phyloP scores from a whole-genome alignment of 2,888 invertebrate genomes.

The Drosophila barbarae region DNA sequence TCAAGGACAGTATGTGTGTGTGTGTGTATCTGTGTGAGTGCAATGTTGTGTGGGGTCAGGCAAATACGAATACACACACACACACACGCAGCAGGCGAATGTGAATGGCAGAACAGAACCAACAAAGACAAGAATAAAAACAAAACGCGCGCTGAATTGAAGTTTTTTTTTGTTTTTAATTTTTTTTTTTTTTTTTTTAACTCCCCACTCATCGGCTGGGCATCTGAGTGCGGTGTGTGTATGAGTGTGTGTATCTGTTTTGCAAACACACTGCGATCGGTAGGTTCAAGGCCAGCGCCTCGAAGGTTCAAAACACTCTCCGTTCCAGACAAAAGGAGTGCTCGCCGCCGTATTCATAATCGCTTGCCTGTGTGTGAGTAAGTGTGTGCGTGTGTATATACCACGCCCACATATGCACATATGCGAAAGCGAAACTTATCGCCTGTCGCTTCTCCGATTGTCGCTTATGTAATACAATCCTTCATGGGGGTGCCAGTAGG shows the following conservation, averaged over 20 bases:
- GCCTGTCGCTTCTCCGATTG: conserved; percentile 39
- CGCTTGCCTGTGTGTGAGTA: conserved; percentile 15
- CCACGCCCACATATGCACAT: conserved; percentile 44
- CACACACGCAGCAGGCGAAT: conserved; percentile 21
- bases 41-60: conserved; percentile 70
- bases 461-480: conserved; percentile 65
- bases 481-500: conserved; percentile 45
- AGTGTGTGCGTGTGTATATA: conserved; percentile 15
- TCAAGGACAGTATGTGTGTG: conserved; percentile 51
- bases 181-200: conserved; percentile 42
- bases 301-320: conserved; percentile 65
- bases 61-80: conserved; percentile 43
- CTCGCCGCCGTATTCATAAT: conserved; percentile 22
- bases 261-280: conserved; percentile 57
- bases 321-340: conserved; percentile 45
- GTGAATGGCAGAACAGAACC: conserved; percentile 41
- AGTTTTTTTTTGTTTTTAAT: conserved; percentile 38
- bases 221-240: conserved; percentile 17
- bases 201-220: conserved; percentile 46
- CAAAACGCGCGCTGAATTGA: conserved; percentile 43
- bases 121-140: conserved; percentile 42
- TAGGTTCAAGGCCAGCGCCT: conserved; percentile 67
- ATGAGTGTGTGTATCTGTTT: conserved; percentile 41
- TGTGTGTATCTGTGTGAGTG: conserved; percentile 14
- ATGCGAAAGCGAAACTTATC: conserved; percentile 50